Base-by-base conservation (phyloP, 2,113 vertebrate species). In the Apeltes quadracus region DNA sequence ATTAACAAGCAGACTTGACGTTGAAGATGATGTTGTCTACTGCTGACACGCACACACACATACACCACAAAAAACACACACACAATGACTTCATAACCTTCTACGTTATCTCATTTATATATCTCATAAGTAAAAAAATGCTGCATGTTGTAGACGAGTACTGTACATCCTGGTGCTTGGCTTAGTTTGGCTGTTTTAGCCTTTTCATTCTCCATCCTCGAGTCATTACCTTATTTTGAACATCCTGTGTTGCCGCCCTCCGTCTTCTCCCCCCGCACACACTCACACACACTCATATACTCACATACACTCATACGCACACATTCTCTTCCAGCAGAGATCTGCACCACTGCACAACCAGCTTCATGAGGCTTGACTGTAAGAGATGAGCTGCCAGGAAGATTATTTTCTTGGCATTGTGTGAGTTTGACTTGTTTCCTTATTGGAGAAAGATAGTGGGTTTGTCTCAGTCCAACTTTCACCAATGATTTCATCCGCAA, bases 321-420 rank as follows among this genome's bases (percentile, higher is more conserved):
- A 56, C 27, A 16, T 14, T 56, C 46, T 23, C 48, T 18, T 57
- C 38, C 64, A 64, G 27, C 48, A 70, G 23, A 70, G 25, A 64
- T 43, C 61, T 25, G 32, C 51, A 39, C 41, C 23, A 29, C 5
- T 38, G 16, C 34, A 44, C 48, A 71, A 69, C 64, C 53, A 34
- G 53, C 12, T 44, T n/a, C 10, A 46, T 55, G 65, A 63, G 56
- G 51, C 74, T 55, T 9, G 63, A 69, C 58, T 66, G 48, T 32
- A 72, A 51, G 76, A 72, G 51, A 53, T 80, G 73, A 92, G 89
- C 87, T 91, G 90, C 87, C 85, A 83, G 89, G 82, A 78, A 81
- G 81, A 55, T 86, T 54, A 86, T 39, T 83, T 88, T 90, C 81
- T 90, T 89, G 90, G 83, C 89, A 64, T 87, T 79, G 41, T 79